Evolutionary conservation across 2,888 invertebrate genomes (phyloP).

Genomic region (Ommatoiulus sabulosus): DNA sequence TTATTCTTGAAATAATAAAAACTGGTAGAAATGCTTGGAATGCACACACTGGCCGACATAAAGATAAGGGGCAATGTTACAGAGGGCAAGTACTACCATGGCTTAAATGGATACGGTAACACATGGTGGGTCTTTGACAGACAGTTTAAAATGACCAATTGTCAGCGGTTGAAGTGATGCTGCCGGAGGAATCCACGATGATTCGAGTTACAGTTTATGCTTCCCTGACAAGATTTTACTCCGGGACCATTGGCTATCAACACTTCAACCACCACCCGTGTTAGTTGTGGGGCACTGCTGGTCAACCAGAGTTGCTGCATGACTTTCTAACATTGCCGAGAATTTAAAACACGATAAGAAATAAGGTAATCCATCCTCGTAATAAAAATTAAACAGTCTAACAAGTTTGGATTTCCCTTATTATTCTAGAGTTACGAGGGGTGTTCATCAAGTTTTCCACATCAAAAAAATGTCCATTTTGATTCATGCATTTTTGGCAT

Average conservation of each 20-base stretch:
- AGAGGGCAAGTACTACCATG: neutral
- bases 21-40: neutral
- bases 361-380: no score
- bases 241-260: neutral
- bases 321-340: neutral
- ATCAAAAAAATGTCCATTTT: neutral
- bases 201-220: neutral
- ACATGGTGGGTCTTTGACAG: slow-evolving; percentile 34
- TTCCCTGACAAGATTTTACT: slow-evolving; percentile 25
- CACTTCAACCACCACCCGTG: neutral
- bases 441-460: neutral
- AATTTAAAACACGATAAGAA: no score
- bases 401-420: no score
- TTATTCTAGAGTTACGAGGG: no score
- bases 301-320: neutral
- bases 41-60: slow-evolving; percentile 20
- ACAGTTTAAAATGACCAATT: slow-evolving; percentile 22
- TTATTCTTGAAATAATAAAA: slow-evolving; percentile 25
- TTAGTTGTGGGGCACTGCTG: neutral
- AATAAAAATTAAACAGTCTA: no score
- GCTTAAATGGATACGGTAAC: neutral
- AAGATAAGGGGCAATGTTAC: slow-evolving; percentile 13
- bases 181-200: neutral
- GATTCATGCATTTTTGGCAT: no score
- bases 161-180: neutral